Conservation (phyloP, 2,888 invertebrate genomes). For the Caenorhabditis wallacei region DNA sequence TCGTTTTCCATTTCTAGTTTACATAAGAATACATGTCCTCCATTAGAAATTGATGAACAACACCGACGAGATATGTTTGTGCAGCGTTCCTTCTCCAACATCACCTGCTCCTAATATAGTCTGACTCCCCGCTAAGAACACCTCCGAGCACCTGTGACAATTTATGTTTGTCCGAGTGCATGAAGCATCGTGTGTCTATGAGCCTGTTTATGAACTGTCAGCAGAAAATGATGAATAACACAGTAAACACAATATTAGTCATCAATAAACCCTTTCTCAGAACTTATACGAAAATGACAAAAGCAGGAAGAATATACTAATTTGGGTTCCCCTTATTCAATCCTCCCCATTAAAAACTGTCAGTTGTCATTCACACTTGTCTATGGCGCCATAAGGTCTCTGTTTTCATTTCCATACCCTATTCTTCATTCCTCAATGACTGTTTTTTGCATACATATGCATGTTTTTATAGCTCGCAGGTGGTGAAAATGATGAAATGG, state of each 20-base stretch:
- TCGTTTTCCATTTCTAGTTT: conserved; percentile 39
- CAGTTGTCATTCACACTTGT: conserved; percentile 59
- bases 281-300: conserved; percentile 14
- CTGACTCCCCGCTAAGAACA: conserved; percentile 54
- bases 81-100: conserved; percentile 43
- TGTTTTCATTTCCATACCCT: conserved; percentile 40
- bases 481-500: conserved; percentile 24
- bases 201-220: conserved; percentile 54
- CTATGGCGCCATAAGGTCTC: conserved; percentile 68
- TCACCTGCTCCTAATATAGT: conserved; percentile 51
- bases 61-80: conserved; percentile 61
- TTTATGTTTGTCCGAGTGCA: conserved; percentile 32
- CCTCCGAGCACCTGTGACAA: conserved; percentile 54
- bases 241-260: conserved; percentile 52
- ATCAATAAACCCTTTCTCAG: not conserved
- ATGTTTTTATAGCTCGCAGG: conserved; percentile 41
- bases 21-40: conserved; percentile 58
- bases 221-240: conserved; percentile 51
- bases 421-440: conserved; percentile 43
- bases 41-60: conserved; percentile 63
- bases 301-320: conserved; percentile 26
- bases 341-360: conserved; percentile 37
- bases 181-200: not conserved
- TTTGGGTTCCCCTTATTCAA: conserved; percentile 10
- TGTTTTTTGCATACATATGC: conserved; percentile 38